phyloP scores from a whole-genome alignment of 2,888 invertebrate genomes.

The Cryptocephalus primarius region DNA sequence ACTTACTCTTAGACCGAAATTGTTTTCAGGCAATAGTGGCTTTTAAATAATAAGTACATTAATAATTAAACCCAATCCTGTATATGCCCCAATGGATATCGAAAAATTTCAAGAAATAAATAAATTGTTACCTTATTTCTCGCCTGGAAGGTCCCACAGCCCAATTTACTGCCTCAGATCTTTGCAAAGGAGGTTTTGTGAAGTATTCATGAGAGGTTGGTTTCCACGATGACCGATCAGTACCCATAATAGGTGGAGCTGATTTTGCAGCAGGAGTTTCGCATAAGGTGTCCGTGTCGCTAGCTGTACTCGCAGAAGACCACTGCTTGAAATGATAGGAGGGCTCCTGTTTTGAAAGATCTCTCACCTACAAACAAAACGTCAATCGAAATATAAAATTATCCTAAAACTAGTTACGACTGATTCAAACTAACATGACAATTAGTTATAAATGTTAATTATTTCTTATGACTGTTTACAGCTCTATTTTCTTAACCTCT shows the following conservation, averaged over 20 bases:
- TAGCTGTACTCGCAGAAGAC: constrained; percentile 32
- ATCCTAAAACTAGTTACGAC: neutral
- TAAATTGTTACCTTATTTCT: no score
- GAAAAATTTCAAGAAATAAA: no score
- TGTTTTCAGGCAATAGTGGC: no score
- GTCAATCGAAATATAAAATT: neutral
- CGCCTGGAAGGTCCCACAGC: constrained; percentile 8
- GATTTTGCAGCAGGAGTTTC: constrained; percentile 28
- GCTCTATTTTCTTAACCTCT: no score
- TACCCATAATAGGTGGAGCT: constrained; percentile 29
- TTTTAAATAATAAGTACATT: no score
- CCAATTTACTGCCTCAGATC: constrained; percentile 22
- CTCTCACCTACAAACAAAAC: constrained; percentile 7
- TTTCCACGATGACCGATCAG: constrained; percentile 14
- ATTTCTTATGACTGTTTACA: no score
- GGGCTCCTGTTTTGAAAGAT: constrained; percentile 15
- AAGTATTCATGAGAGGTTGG: constrained; percentile 7
- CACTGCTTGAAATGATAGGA: constrained; percentile 24
- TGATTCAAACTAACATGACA: neutral
- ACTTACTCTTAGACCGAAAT: no score
- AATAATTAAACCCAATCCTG: no score
- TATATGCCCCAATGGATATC: no score
- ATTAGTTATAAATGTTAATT: no score
- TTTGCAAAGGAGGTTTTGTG: constrained; percentile 18
- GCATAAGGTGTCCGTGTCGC: constrained; percentile 28